Evolutionary conservation across 2,113 vertebrate species (phyloP), one percentile per base, ranked within the genome.

Genomic region (Herpetotheres cachinnans): DNA sequence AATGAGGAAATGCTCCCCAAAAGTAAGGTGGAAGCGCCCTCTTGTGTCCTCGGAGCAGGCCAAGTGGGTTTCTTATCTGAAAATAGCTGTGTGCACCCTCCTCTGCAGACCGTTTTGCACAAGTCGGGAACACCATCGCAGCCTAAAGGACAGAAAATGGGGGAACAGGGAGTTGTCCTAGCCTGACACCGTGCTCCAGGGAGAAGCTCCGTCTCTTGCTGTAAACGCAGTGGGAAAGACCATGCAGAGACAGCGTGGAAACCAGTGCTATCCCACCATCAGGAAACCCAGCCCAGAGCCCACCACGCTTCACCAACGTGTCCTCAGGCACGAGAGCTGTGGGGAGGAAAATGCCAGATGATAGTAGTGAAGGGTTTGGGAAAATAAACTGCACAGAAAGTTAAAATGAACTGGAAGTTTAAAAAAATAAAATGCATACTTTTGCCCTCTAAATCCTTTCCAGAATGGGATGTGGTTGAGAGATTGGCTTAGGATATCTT

Each of bases 1-100:
- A 0, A 11, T 8, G 24, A 24, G 27, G 36, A 76, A 76, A 66
- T 3, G 9, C 3, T 66, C 46, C 82, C 73, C 34, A 96, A 97
- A 97, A 88, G 46, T 96, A 26, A 89, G 76, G 52, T 90, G 73
- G 49, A 96, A 70, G 95, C 93, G 81, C 96, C 97, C 96, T 97
- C 96, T 97, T 71, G 94, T 95, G 97, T 84, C 77, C 29, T 34
- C 27, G 13, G 24, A 16, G 49, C 44, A 56, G 70, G 29, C 25
- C 25, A 44, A 38, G 40, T 25, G 47, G 12, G 78, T 42, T 91
- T 7, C 5, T 24, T 21, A 2, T 2, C 47, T 26, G 1, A 73
- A 85, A 79, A 42, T 5, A 6, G 32, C 12, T 5, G 66, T 8
- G 17, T 4, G 9, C 30, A 11, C 0, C 0, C 7, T 72, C 18